Evolutionary conservation across 2,888 invertebrate species (phyloP), one percentile per base, ranked within the genome.

Genomic region (Gibbula magus): DNA sequence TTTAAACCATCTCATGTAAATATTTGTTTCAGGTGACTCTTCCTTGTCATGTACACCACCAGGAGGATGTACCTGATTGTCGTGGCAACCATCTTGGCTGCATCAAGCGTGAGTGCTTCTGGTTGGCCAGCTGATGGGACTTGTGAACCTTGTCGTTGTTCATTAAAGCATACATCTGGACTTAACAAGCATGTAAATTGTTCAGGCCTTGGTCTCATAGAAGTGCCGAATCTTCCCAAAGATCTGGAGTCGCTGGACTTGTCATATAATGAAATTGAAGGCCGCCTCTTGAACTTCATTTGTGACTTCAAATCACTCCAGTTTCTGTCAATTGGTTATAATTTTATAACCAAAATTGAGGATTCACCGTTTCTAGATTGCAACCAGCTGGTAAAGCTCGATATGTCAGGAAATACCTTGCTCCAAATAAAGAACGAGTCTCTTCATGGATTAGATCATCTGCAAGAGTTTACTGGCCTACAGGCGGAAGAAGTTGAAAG

Each of bases 211-310:
- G 75, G 78, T n/a, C 73, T 83, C 51, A 25, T 18, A 18, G 39
- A 18, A n/a, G 52, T 83, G n/a, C 83, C 83, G 1, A 22, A 51
- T 70, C 78, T 83, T 25, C 81, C 81, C 7, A 18, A 35, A 16
- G 81, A 83, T 66, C 53, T 83, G 18, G 70, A 70, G 45, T 52
- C 73, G n/a, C 52, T 83, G 53, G 81, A 83, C 45, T 61, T 83
- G 13, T 83, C 81, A 18, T 53, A 79, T 70, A 83, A 83, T 56
- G 35, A 77, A 3, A 52, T 82, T 35, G 76, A 79, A n/a, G 18
- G 22, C 10, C 22, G 53, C 10, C 25, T 54, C 10, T 22, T 81
- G 35, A 35, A 77, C 32, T 39, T 75, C 13, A 16, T 83, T 13
- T 74, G 78, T 53, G 75, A 77, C 18, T 83, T 76, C 45, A 51